Evolutionary conservation across 2,113 vertebrate genomes (phyloP).

Genomic region (Sceloporus undulatus): DNA sequence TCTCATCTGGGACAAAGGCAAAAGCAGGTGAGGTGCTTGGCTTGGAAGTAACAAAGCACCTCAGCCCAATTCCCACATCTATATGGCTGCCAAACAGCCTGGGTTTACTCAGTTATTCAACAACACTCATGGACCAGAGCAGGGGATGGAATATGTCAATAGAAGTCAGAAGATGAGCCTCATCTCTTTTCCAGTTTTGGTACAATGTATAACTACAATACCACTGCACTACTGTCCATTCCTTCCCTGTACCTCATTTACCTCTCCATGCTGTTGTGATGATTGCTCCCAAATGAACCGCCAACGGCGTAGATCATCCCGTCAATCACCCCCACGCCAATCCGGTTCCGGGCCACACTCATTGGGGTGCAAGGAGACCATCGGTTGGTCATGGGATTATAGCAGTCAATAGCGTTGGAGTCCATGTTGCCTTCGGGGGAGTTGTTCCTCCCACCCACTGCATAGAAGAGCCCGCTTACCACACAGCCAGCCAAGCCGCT

Average conservation of each 20-base stretch:
- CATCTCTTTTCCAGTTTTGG: background rate
- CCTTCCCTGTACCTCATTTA: slow-evolving; percentile 70
- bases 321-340: slow-evolving; percentile 93
- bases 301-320: slow-evolving; percentile 93
- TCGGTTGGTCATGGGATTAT: slow-evolving; percentile 94
- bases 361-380: slow-evolving; percentile 92
- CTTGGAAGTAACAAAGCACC: background rate
- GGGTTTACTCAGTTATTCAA: background rate
- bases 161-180: background rate
- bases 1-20: no score
- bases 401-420: slow-evolving; percentile 90
- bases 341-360: slow-evolving; percentile 92
- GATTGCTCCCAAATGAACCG: slow-evolving; percentile 91
- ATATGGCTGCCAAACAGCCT: background rate
- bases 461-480: slow-evolving; percentile 92
- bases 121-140: background rate
- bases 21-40: no score
- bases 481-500: slow-evolving; percentile 92
- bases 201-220: no score
- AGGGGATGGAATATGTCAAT: background rate
- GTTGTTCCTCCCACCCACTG: slow-evolving; percentile 92
- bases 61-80: background rate
- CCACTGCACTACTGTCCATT: no score
- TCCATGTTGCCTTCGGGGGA: slow-evolving; percentile 93
- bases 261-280: slow-evolving; percentile 93